phyloP scores from a whole-genome alignment of 2,113 vertebrate species.

The Ammospiza caudacuta region DNA sequence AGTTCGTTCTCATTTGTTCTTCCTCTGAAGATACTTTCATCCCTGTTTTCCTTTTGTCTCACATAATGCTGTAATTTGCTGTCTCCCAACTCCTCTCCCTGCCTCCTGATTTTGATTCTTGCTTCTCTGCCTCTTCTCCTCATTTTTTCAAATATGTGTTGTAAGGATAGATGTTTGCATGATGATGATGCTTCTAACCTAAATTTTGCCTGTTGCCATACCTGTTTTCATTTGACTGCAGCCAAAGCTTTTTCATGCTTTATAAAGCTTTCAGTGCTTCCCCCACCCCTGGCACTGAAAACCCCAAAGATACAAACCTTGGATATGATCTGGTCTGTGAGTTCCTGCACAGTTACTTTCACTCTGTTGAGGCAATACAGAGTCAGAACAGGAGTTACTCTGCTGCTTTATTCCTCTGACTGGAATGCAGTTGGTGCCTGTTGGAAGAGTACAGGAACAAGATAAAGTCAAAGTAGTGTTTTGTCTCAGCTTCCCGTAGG shows the following conservation, averaged over 20 bases:
- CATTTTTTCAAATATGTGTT: neutral
- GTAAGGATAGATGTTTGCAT: neutral
- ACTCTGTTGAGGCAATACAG: neutral
- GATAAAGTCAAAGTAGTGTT: neutral
- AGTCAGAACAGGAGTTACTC: neutral
- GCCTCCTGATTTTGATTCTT: neutral
- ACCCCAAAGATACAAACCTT: neutral
- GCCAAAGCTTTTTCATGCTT: neutral
- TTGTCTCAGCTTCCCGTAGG: neutral
- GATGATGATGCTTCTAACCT: neutral
- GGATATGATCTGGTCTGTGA: neutral
- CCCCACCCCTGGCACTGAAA: neutral
- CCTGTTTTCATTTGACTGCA: neutral
- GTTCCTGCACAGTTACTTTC: neutral
- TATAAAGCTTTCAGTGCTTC: neutral
- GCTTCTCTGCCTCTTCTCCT: neutral
- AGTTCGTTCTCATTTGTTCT: neutral
- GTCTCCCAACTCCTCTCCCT: neutral
- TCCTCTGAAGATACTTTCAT: neutral
- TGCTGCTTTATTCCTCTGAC: neutral
- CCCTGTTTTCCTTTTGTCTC: neutral
- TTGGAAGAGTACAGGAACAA: neutral
- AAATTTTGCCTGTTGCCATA: neutral
- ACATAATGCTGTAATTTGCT: neutral
- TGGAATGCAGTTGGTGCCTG: neutral